These are phyloP conservation scores for Mythimna ferrago DNA, from an alignment of 2,888 invertebrate genomes.

Conservation along the genomic window DNA sequence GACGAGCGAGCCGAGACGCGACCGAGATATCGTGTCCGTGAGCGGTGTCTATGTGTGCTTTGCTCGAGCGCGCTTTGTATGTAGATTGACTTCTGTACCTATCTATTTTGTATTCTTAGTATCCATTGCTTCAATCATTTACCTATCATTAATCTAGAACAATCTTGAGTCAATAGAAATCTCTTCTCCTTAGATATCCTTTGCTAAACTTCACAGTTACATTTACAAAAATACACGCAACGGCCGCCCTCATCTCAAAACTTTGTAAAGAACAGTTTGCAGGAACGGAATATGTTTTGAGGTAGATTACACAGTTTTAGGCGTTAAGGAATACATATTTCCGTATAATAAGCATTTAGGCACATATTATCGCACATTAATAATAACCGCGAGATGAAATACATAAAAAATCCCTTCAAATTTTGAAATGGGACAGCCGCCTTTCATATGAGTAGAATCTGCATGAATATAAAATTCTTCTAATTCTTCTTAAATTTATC, in stretches of 20 bases:
- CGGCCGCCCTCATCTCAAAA: conserved; percentile 28
- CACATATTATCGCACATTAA: conserved; percentile 50
- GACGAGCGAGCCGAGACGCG: too few species aligned
- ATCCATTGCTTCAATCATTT: conserved; percentile 27
- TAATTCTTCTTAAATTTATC: conserved; percentile 41
- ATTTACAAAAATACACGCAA: conserved; percentile 61
- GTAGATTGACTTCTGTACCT: too few species aligned
- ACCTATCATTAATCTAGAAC: conserved; percentile 48
- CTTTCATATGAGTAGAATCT: conserved; percentile 57
- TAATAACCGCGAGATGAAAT: conserved; percentile 32
- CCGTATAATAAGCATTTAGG: conserved; percentile 58
- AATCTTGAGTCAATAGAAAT: conserved; percentile 59
- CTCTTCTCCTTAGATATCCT: conserved; percentile 42
- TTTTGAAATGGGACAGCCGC: conserved; percentile 43
- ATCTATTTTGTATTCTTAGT: neutral
- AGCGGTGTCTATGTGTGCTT: too few species aligned
- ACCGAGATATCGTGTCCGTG: too few species aligned
- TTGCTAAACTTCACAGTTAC: conserved; percentile 40
- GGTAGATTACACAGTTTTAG: conserved; percentile 58
- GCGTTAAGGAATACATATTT: conserved; percentile 55
- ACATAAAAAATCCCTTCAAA: conserved; percentile 41
- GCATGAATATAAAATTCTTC: conserved; percentile 60
- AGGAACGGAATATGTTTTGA: conserved; percentile 63
- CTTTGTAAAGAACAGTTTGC: conserved; percentile 24
- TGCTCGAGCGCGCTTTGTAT: too few species aligned